Conservation (phyloP, 2,113 vertebrate species). For the Triplophysa tibetana region DNA sequence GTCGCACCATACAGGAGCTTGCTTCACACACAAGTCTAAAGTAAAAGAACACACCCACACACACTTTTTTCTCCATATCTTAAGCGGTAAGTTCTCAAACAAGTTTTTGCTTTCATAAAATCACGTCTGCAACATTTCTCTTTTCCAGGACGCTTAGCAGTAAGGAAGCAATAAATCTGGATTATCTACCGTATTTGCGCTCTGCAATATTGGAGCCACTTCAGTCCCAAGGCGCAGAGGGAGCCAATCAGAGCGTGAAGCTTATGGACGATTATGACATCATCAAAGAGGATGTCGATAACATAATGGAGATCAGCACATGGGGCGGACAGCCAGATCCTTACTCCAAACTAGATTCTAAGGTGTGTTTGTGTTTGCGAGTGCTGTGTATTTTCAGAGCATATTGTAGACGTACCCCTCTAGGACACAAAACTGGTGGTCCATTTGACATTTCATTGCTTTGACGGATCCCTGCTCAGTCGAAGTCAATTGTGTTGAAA, state of each 20-base stretch:
- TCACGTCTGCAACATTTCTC: not conserved
- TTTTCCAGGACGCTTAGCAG: conserved; percentile 80
- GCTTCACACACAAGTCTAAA: conserved; percentile 90
- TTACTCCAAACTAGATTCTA: conserved; percentile 90
- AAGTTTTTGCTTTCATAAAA: not conserved
- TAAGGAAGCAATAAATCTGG: conserved; percentile 86
- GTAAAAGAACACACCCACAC: conserved; percentile 66
- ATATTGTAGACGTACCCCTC: conserved; percentile 6
- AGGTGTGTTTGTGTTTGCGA: conserved; percentile 76
- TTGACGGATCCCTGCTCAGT: conserved; percentile 29
- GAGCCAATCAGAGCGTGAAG: conserved; percentile 77
- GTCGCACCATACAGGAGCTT: conserved; percentile 88
- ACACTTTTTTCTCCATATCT: no score
- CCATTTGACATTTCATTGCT: conserved; percentile 24
- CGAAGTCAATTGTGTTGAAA: conserved; percentile 21
- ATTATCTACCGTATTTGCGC: conserved; percentile 84
- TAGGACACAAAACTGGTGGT: conserved; percentile 11
- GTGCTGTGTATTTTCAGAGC: not conserved
- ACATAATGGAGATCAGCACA: conserved; percentile 88
- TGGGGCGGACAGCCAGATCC: conserved; percentile 87
- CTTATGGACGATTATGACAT: conserved; percentile 91
- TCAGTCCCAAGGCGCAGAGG: conserved; percentile 76
- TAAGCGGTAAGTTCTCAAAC: not conserved
- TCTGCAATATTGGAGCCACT: conserved; percentile 83
- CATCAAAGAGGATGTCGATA: conserved; percentile 92